Base-by-base conservation (phyloP, 2,888 invertebrate genomes). In the Acrobasis suavella region DNA sequence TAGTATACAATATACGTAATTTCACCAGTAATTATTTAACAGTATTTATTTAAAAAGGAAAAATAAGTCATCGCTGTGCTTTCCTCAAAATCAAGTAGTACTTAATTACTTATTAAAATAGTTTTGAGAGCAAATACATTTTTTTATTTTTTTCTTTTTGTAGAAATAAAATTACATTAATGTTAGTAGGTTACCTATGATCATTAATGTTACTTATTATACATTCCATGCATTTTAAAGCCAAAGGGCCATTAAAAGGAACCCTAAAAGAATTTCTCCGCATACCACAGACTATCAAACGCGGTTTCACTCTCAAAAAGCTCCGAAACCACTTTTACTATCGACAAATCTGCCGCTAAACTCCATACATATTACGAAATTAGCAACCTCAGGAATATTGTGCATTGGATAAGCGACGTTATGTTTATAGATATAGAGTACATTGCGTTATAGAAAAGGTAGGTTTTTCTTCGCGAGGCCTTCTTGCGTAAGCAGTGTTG, bases 401-500 rank as follows among this genome's bases (percentile, higher is more conserved):
- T 46, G 62, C 59, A 76, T 69, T 70, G 58, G 66, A 65, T 67
- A 65, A 56, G 58, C 17, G 63, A 49, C 58, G 8, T 22, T 42
- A 58, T 46, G 9, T 9, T 15, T 14, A 42, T 22, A 17, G 8
- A 22, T 32, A 55, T 62, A 62, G 49, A 62, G 55, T 55, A 32
- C 55, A 55, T 50, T n/a, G 0, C 17, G 64, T 67, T 80, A 82
- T 83, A 83, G 83, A 83, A 82, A 83, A 79, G 82, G 78, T 37
- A 78, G 80, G 80, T 85, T 85, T 85, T 85, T 85, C 82, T 80
- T 80, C 72, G 75, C 85, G 87, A 87, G 89, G 89, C 78, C 86
- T 85, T 72, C 72, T 90, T 90, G 88, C 89, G 89, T 87, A 89
- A 90, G 81, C 76, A 78, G 77, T 89, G 89, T 89, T 89, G 89